Percentiles rank a stretch among this genome's conserved stretches.
phyloP scores from a whole-genome alignment of 2,113 vertebrate genomes.

The Platichthys stellatus region DNA sequence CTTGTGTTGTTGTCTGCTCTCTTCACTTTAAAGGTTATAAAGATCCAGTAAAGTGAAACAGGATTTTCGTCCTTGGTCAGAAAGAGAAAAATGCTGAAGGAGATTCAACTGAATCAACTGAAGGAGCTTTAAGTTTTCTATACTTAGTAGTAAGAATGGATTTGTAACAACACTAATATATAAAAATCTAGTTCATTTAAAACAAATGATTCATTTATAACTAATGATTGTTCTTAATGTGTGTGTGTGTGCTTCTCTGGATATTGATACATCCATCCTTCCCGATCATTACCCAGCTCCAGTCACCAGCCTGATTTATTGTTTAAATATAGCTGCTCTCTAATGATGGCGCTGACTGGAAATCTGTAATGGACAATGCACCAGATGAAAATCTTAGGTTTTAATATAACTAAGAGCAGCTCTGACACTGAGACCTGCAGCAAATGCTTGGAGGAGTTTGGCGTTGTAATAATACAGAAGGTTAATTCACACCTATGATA shows the following conservation, averaged over 20 bases:
- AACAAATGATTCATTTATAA: no score
- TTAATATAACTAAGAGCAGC: not conserved
- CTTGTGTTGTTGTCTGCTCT: not conserved
- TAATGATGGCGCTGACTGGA: not conserved
- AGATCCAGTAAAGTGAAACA: not conserved
- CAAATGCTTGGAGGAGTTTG: not conserved
- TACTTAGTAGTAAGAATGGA: no score
- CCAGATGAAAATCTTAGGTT: not conserved
- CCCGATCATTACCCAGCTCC: not conserved
- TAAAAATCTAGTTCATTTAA: not conserved
- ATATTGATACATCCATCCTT: not conserved
- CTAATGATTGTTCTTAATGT: not conserved
- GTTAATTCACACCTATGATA: not conserved
- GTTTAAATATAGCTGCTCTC: not conserved
- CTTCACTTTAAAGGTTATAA: constrained; percentile 4
- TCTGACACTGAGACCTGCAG: not conserved
- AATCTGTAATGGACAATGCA: not conserved
- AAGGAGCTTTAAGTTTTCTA: not conserved
- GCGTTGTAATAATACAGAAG: not conserved
- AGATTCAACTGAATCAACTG: no score
- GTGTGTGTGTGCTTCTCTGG: not conserved
- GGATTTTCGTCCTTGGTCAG: not conserved
- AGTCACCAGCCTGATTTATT: not conserved
- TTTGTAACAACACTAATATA: not conserved
- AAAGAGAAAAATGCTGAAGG: not conserved